Base-by-base conservation (phyloP, 2,113 vertebrate genomes). In the Oncorhynchus masou region DNA sequence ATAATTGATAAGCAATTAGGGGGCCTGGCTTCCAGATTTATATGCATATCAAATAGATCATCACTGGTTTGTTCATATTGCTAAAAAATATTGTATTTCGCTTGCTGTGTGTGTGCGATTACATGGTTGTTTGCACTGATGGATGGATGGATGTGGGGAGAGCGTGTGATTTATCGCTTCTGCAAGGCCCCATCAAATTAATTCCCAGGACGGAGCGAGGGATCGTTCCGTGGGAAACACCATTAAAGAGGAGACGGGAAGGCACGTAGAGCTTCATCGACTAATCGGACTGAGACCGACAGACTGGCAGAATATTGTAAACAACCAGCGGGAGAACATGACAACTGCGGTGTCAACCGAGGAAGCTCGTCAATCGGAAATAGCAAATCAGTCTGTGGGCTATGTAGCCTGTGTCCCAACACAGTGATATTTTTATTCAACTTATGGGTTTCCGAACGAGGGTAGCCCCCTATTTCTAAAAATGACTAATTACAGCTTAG, bases 341-440 rank as follows among this genome's bases (percentile, higher is more conserved):
- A 48, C 51, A 5, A 75, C n/a, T 45, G 81, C 67, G 71, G 70
- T 29, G 73, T 70, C 75, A 81, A 77, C 79, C 59, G 59, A 74
- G 66, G 80, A 84, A 81, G 78, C 78, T 60, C 29, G 82, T 87
- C 77, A 85, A 83, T 83, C 86, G 86, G 85, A 85, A 87, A 90
- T 82, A 83, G 51, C 59, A 62, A 15, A 62, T 19, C 16, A 54
- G 51, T 15, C 51, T 16, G 16, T 54, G 7, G 59, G 59, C n/a
- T 24, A 24, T 54, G 16, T 16, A 62, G 59, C 59, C 6, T 24
- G 11, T 62, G 7, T n/a, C 20, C 19, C n/a, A 62, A 62, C 59
- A 22, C 59, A 24, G n/a, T 62, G 7, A 62, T 62, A 62, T 22
- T 16, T 62, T 22, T 62, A 19, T 62, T 62, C 5, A 22, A 62